Percentiles rank a stretch among this genome's conserved stretches.
phyloP scores from a whole-genome alignment of 1,140 invertebrate genomes.

The Ladona fulva region DNA sequence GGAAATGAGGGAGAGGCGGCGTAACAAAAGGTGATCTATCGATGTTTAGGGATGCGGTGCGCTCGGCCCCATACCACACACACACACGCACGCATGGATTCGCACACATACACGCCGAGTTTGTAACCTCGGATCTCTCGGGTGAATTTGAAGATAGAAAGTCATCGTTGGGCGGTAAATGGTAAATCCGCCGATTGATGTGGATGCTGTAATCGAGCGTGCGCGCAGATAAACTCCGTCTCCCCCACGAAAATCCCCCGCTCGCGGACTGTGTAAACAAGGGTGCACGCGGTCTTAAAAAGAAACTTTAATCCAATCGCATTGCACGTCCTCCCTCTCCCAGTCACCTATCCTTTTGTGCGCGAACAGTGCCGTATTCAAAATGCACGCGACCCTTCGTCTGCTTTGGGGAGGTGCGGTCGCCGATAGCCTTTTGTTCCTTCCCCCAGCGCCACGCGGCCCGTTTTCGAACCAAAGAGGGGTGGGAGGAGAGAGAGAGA shows the following conservation, averaged over 20 bases:
- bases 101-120: too few relatives aligned
- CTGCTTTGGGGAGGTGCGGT: conserved; percentile 5
- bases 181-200: background rate
- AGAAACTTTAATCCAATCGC: background rate
- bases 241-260: background rate
- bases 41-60: too few relatives aligned
- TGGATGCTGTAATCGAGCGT: background rate
- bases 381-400: conserved; percentile 1
- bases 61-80: too few relatives aligned
- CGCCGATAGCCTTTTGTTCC: background rate
- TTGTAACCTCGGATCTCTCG: too few relatives aligned
- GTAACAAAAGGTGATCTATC: too few relatives aligned
- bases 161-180: too few relatives aligned
- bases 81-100: too few relatives aligned
- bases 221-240: background rate
- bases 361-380: background rate
- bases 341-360: background rate
- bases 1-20: too few relatives aligned
- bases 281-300: background rate
- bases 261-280: background rate
- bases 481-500: background rate
- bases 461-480: background rate
- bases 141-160: too few relatives aligned
- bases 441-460: background rate
- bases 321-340: background rate